These are phyloP conservation scores for Yponomeuta malinellus DNA, from an alignment of 2,888 invertebrate species.

Conservation along the genomic window DNA sequence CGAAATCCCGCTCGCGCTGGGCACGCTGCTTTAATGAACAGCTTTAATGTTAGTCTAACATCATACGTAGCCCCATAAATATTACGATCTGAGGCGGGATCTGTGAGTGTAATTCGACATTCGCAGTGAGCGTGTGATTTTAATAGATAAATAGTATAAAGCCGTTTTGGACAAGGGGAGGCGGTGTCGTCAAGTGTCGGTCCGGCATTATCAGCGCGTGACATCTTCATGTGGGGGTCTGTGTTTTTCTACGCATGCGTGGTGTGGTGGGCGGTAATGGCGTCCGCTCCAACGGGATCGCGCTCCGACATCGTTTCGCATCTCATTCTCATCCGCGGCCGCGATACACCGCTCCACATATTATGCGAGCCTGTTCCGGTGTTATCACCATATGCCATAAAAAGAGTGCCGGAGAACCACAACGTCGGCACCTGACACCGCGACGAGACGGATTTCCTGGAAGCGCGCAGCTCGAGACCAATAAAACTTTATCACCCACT, in stretches of 20 bases:
- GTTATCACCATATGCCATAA: conserved; percentile 49
- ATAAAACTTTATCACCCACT: conserved; percentile 16
- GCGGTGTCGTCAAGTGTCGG: conserved; percentile 58
- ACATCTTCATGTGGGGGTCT: conserved; percentile 63
- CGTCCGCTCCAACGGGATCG: conserved; percentile 70
- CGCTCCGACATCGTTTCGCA: conserved; percentile 68
- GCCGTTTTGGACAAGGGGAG: conserved; percentile 41
- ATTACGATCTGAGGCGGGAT: conserved; percentile 41
- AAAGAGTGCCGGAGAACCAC: conserved; percentile 23
- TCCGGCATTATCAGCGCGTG: conserved; percentile 59
- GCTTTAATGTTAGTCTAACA: background rate
- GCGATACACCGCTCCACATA: conserved; percentile 71
- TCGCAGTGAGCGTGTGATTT: conserved; percentile 50
- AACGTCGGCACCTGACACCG: conserved; percentile 4
- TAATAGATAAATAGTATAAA: conserved; percentile 39
- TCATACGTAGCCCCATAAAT: conserved; percentile 38
- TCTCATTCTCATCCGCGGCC: conserved; percentile 70
- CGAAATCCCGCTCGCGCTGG: background rate
- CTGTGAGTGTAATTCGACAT: conserved; percentile 58
- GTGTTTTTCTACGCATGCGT: conserved; percentile 64
- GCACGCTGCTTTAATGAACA: background rate
- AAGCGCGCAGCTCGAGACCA: background rate
- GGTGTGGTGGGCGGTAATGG: conserved; percentile 68
- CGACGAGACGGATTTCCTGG: conserved; percentile 8
- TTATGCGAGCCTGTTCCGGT: conserved; percentile 64